A percentile compares a stretch with the other conserved stretches of the same genome.
phyloP scores from a whole-genome alignment of 2,113 vertebrate genomes.

The Chaetura pelagica region DNA sequence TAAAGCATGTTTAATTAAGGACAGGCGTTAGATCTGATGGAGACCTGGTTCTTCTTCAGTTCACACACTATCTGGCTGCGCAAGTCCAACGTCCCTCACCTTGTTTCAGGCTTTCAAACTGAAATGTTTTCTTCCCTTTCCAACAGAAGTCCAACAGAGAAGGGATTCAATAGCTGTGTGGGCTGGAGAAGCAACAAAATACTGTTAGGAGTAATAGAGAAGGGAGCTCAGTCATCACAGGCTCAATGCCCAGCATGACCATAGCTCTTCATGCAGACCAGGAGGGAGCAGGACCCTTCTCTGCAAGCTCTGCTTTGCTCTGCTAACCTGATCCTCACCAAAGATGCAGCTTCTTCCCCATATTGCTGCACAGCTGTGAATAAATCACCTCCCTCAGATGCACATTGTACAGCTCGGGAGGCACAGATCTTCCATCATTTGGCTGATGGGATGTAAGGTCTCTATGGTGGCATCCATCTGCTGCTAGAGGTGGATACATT shows the following conservation, averaged over 20 bases:
- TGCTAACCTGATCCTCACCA: not conserved
- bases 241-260: not conserved
- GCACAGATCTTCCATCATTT: fast-evolving
- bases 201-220: not conserved
- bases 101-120: not conserved
- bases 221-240: not conserved
- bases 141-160: not conserved
- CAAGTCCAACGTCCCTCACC: not conserved
- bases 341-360: not conserved
- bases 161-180: not conserved
- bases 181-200: not conserved
- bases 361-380: not conserved
- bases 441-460: not conserved
- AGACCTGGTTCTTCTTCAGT: not conserved
- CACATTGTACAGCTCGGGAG: not conserved
- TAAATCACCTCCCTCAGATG: not conserved
- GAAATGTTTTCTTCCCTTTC: not conserved
- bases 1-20: not conserved
- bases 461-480: not conserved
- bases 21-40: not conserved
- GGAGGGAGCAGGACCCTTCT: not conserved
- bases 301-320: not conserved
- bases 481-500: not conserved
- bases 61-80: not conserved
- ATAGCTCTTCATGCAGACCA: not conserved